phyloP scores from a whole-genome alignment of 2,888 invertebrate species.

The Cartodere bifasciata region DNA sequence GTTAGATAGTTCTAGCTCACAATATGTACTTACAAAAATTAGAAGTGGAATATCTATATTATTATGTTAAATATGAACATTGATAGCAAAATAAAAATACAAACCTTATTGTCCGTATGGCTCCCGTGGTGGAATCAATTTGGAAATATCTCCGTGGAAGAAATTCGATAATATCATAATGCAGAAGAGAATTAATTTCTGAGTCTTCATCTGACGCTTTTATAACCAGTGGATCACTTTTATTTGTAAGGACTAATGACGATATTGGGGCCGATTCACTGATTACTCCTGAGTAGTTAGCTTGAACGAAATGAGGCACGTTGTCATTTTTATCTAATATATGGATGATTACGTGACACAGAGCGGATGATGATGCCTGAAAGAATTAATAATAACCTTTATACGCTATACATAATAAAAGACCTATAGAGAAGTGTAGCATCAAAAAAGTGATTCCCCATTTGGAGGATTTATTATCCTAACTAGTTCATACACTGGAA shows the following conservation, averaged over 20 bases:
- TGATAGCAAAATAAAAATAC: too few species aligned
- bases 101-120: slow-evolving; percentile 66
- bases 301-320: slow-evolving; percentile 56
- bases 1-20: too few species aligned
- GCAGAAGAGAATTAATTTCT: slow-evolving; percentile 70
- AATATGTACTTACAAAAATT: too few species aligned
- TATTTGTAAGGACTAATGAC: slow-evolving; percentile 56
- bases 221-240: slow-evolving; percentile 68
- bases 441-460: too few species aligned
- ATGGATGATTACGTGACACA: slow-evolving; percentile 64
- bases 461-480: too few species aligned
- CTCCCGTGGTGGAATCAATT: slow-evolving; percentile 80
- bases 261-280: slow-evolving; percentile 62
- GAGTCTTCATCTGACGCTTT: slow-evolving; percentile 76
- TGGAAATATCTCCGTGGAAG: slow-evolving; percentile 67
- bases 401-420: too few species aligned
- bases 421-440: too few species aligned
- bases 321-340: slow-evolving; percentile 84
- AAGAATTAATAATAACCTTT: too few species aligned
- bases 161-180: slow-evolving; percentile 74
- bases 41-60: too few species aligned
- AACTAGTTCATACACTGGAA: too few species aligned
- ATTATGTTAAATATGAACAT: too few species aligned
- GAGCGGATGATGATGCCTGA: slow-evolving; percentile 52
- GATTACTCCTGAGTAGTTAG: slow-evolving; percentile 56